Base-by-base conservation (phyloP, 2,797 vertebrate species). In the Rachycentron canadum region DNA sequence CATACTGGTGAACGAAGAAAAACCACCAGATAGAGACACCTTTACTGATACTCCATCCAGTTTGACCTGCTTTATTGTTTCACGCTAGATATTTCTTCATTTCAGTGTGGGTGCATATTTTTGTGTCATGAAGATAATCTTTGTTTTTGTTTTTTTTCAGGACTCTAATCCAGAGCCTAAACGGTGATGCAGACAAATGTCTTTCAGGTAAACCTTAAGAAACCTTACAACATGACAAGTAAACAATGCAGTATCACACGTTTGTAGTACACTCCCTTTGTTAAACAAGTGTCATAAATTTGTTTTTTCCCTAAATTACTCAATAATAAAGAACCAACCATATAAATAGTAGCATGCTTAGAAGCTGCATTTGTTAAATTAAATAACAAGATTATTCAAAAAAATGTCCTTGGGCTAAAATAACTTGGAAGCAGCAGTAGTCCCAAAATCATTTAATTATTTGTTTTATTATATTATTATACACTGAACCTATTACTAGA, bases 151-250 rank as follows among this genome's bases (percentile, higher is more conserved):
- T 86, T 69, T 76, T 90, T 93, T 93, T 23, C 91, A 99, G 98
- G 90, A 90, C 25, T 38, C 87, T 97, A 85, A 94, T 99, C 89
- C 98, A 99, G 90, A 96, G 93, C 59, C 93, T 99, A 88, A 94
- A 86, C 30, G 98, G 98, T 21, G 96, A 97, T 13, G 94, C 95
- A 0, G 95, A 96, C 0, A 87, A 73, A 5, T 99, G 98, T 91
- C 96, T 97, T 45, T 23, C 85, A 94, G 92, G 95, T 96, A 86
- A 41, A 84, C 52, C 16, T 40, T 28, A 41, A 76, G 11, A 67
- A 14, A 19, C 19, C 73, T 76, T 17, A 41, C 4, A 11, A 25
- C 26, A 64, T 7, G 14, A 43, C 23, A 38, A 36, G n/a, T 30
- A 28, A 62, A 59, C 45, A 23, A 34, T 26, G 47, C 30, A 56